Base-by-base conservation (phyloP, 2,113 vertebrate genomes). In the Psephotus haematonotus region DNA sequence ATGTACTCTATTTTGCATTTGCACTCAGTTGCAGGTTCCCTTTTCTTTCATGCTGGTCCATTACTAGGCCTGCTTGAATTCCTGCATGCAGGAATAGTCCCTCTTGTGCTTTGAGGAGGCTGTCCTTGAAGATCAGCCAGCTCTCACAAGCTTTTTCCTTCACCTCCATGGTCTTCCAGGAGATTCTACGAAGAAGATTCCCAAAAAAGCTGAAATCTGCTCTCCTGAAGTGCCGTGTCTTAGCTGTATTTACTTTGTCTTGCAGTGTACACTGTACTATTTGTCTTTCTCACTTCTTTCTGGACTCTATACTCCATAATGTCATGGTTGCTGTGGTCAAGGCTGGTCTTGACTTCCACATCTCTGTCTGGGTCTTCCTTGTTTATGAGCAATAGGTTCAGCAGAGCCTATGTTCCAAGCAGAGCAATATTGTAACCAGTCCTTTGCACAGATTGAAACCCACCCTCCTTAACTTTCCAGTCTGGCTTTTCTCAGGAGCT, bases 151-250 rank as follows among this genome's bases (percentile, higher is more conserved):
- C 53, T 65, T 80, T 80, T 91, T 37, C 46, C 22, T 74, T 89
- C 8, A 55, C 7, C 11, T 62, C 13, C 0, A 0, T 11, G 20
- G 16, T 87, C 24, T 81, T 78, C 37, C 50, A 14, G 35, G 43
- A 90, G 37, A 44, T 62, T 65, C 39, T 77, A 43, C 39, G 24
- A 11, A 64, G 63, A 43, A 62, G 59, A 67, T 46, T 13, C 11
- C 14, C 37, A 44, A 67, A 57, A 16, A 63, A 74, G 50, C 20
- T 70, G 59, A 57, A 63, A 39, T 65, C 29, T 71, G 37, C 16
- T 69, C 25, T 71, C 11, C 27, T 62, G 44, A 81, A 78, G 17
- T 76, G 65, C 41, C 3, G 0, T n/a, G 28, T 63, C 74, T 9
- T 63, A 88, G 57, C 43, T n/a, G 27, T 44, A 1, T 24, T 11